These are phyloP conservation scores for Zonitis immaculata DNA, from an alignment of 2,888 invertebrate species.

Conservation along the genomic window DNA sequence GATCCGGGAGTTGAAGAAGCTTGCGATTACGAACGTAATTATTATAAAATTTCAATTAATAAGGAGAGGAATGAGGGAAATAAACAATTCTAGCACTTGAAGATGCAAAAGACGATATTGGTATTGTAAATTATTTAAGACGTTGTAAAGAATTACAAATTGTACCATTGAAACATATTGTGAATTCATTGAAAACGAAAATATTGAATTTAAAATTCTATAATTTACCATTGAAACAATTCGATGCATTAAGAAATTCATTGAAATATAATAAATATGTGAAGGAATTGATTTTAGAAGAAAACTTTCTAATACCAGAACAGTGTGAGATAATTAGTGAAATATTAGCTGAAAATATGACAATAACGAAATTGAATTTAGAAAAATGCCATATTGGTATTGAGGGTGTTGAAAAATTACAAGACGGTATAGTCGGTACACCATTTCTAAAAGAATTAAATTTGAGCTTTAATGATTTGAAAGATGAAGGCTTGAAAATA, in stretches of 20 bases:
- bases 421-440: constrained; percentile 41
- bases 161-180: constrained; percentile 41
- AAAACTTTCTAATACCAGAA: constrained; percentile 45
- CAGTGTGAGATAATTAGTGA: constrained; percentile 43
- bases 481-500: constrained; percentile 45
- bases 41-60: too few species aligned
- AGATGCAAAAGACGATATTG: constrained; percentile 35
- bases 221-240: constrained; percentile 40
- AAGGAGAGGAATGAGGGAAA: too few species aligned
- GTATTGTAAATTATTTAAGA: constrained; percentile 41
- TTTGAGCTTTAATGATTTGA: constrained; percentile 49
- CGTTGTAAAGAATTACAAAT: constrained; percentile 44
- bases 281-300: constrained; percentile 42
- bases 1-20: constrained; percentile 47
- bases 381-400: constrained; percentile 48
- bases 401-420: constrained; percentile 42
- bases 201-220: constrained; percentile 45
- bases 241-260: constrained; percentile 41
- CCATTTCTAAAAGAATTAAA: constrained; percentile 42
- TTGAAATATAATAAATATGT: constrained; percentile 43
- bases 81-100: constrained; percentile 29
- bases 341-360: constrained; percentile 43
- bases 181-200: constrained; percentile 34
- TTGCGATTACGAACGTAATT: constrained; percentile 37
- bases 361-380: constrained; percentile 42